Evolutionary conservation across 1,140 invertebrate species (phyloP), one percentile per base, ranked within the genome.

Genomic region (Potamilus streckersoni): DNA sequence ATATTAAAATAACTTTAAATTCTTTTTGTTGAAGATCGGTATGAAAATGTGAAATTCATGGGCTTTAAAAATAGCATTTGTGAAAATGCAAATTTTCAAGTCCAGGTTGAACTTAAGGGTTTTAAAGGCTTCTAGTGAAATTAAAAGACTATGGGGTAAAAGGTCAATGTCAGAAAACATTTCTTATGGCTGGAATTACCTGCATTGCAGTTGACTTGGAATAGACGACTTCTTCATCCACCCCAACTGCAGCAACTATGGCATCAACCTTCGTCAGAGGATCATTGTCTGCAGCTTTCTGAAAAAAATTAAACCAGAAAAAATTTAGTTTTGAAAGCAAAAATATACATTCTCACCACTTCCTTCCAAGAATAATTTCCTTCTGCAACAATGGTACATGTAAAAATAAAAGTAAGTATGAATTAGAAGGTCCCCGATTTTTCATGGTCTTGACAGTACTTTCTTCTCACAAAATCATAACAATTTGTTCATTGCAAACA

Each of bases 191-290:
- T 68, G 55, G 55, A 76, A 80, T 83, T 91, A 96, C 95, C 92
- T 98, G 97, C 66, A 98, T 90, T 5, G 97, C 94, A 78, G 95
- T 96, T 2, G 97, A 97, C 91, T 99, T 99, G 84, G 95, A 96
- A 90, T 99, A 99, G 64, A 98, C 93, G 74, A 96, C 94, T 83
- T 98, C 96, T 85, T 99, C 96, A 88, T 98, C 97, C 8, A 94
- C 93, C 16, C 97, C 97, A 69, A 98, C 95, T 61, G 94, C 94
- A 8, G 95, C 94, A 76, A 97, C 94, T 63, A 99, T 91, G 78
- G 96, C 96, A 92, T 99, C 97, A 83, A 95, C 93, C 89, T 96
- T 96, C 55, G 93, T 92, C 74, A 98, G 92, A n/a, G 93, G 93
- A 90, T 95, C 94, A 73, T 91, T 92, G 74, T 93, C 93, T 83